These are phyloP conservation scores for Oscheius sp. DNA, from an alignment of 2,888 invertebrate genomes.

Conservation along the genomic window DNA sequence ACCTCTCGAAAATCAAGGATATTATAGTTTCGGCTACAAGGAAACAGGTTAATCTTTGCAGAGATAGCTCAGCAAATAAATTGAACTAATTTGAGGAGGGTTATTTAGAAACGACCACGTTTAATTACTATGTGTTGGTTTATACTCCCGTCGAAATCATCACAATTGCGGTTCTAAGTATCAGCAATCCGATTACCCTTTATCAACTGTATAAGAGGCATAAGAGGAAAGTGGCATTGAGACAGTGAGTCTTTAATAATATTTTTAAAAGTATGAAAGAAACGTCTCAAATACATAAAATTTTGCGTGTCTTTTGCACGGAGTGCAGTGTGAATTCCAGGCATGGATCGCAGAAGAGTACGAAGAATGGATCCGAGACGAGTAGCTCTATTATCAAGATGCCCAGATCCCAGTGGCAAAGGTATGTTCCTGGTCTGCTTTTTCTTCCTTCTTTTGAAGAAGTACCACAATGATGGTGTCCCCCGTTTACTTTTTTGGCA, in stretches of 20 bases:
- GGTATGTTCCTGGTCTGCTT: too few species aligned
- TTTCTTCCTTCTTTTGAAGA: too few species aligned
- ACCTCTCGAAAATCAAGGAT: slow-evolving; percentile 60
- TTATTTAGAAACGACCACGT: slow-evolving; percentile 10
- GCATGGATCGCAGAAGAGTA: slow-evolving; percentile 53
- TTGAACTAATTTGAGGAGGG: slow-evolving; percentile 28
- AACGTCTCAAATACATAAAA: background rate
- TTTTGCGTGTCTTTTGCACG: slow-evolving; percentile 26
- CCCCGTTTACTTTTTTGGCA: slow-evolving; percentile 13
- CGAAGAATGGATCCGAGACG: slow-evolving; percentile 38
- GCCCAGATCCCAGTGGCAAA: slow-evolving; percentile 64
- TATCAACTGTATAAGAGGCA: slow-evolving; percentile 67
- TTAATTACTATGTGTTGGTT: slow-evolving; percentile 64
- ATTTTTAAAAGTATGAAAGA: background rate
- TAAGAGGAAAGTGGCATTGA: slow-evolving; percentile 66
- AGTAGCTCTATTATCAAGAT: slow-evolving; percentile 46
- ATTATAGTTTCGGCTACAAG: slow-evolving; percentile 67
- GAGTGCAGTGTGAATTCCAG: slow-evolving; percentile 48
- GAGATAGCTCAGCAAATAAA: background rate
- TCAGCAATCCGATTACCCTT: slow-evolving; percentile 68
- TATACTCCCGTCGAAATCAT: slow-evolving; percentile 68
- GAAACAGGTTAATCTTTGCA: slow-evolving; percentile 23
- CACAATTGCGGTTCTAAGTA: slow-evolving; percentile 62
- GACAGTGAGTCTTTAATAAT: slow-evolving; percentile 56
- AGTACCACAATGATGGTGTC: background rate